Base-by-base conservation (phyloP, 2,113 vertebrate species). In the Mystacornis crossleyi region DNA sequence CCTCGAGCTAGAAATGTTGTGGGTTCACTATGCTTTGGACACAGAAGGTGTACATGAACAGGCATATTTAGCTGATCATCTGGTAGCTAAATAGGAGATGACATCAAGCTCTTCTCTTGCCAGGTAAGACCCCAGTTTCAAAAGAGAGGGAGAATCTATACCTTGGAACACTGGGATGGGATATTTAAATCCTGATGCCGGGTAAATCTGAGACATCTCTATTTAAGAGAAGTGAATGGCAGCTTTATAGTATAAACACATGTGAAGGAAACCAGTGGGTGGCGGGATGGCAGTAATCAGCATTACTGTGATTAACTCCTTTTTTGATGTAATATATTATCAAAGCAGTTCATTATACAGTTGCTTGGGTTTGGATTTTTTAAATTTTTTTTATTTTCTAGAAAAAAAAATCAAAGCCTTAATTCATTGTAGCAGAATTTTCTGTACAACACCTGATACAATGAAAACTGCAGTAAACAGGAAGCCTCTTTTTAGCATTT, bases 201-300 rank as follows among this genome's bases (percentile, higher is more conserved):
- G 3, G 4, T 67, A 54, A 75, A 50, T 50, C 21, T 31, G 17
- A 86, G 23, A 50, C 17, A 54, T 33, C 17, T 72, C 17, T 80
- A 11, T 31, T 47, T 75, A 50, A 73, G 36, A 48, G 38, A 64
- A 71, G 14, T 3, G 0, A 72, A n/a, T 3, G 4, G 3, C 8
- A 55, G 17, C 25, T 38, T 79, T 66, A 23, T 6, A 57, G 6
- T 26, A 36, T 4, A 74, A 81, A 70, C 4, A 53, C 17, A 51
- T 0, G 0, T 57, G 33, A 61, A 71, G 15, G 29, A 74, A 47
- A 53, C 5, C 10, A 13, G 38, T 6, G 31, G 2, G 28, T 66
- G 57, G 31, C 4, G 14, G 31, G 20, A 54, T 45, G 61, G 28
- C 40, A 57, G 23, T 50, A 71, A 62, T 45, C 38, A 53, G 6